phyloP scores from a whole-genome alignment of 2,888 invertebrate species.

The Agrotis puta region DNA sequence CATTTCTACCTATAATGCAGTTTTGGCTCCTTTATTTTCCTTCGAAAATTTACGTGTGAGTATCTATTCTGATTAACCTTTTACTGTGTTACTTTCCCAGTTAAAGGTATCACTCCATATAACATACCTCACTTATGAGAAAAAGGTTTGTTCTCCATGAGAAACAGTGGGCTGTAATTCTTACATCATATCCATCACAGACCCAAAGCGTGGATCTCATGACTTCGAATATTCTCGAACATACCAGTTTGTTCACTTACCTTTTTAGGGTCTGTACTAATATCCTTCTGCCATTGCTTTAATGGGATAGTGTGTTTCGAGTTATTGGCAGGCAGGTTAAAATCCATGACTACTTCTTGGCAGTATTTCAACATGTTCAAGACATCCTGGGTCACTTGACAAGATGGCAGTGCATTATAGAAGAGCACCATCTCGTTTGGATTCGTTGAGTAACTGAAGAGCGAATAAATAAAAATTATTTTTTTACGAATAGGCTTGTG shows the following conservation, averaged over 20 bases:
- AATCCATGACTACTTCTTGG: conserved; percentile 53
- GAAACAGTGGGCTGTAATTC: too few species aligned
- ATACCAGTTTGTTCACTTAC: conserved; percentile 62
- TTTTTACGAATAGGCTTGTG: background rate
- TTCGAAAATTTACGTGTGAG: too few species aligned
- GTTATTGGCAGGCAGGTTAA: conserved; percentile 69
- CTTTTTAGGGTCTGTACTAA: conserved; percentile 78
- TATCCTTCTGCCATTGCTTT: conserved; percentile 74
- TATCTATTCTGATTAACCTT: too few species aligned
- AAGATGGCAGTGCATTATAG: conserved; percentile 57
- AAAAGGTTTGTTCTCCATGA: too few species aligned
- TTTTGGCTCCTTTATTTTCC: too few species aligned
- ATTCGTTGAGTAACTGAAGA: conserved; percentile 90
- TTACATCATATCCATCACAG: too few species aligned
- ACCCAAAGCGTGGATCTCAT: too few species aligned
- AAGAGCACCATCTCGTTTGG: conserved; percentile 83
- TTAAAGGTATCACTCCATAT: too few species aligned
- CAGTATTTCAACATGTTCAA: conserved; percentile 65
- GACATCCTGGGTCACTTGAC: conserved; percentile 62
- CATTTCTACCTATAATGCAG: too few species aligned
- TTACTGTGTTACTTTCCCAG: too few species aligned
- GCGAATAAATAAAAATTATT: conserved; percentile 10
- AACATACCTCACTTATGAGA: too few species aligned
- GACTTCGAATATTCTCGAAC: too few species aligned
- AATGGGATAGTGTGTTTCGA: conserved; percentile 66